Evolutionary conservation across 1,140 invertebrate species (phyloP), one percentile per base, ranked within the genome.

Genomic region (Medauroidea extradentata): DNA sequence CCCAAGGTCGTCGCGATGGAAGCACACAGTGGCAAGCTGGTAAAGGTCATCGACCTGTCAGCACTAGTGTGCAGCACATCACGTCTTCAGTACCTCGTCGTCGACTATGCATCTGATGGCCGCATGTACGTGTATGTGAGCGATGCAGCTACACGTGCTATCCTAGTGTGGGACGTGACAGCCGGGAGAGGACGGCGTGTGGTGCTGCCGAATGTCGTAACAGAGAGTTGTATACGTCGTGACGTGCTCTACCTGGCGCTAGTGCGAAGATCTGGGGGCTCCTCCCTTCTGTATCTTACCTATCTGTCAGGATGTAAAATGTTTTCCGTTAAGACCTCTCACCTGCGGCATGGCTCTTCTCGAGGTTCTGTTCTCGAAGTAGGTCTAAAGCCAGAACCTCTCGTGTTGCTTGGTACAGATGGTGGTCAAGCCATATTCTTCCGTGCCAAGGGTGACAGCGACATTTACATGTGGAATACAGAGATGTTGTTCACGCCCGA

Each of bases 1-100:
- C 84, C 86, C 0, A 89, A 87, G 71, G 78, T 88, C 18, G 78
- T 86, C 8, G 83, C 79, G n/a, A 75, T 87, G 46, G 78, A 80
- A 61, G 73, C 81, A 0, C 73, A 79, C 43, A 79, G 78, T 38
- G 78, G 78, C 27, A 83, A 84, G 72, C 71, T 86, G 25, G 76
- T 83, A 1, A 84, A 83, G 66, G 73, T 71, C 24, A 76, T 88
- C 34, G 80, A 85, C 60, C 67, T 88, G 11, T 78, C 76, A 13
- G 64, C 75, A 5, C 69, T 84, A 23, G 73, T 80, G 0, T 77
- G 76, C 41, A 63, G 75, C 0, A 73, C 76, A 3, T 84, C 82
- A 11, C 75, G 82, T 39, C 70, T 87, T 18, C 85, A 88, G 65
- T 85, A 85, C 63, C 68, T 88, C n/a, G 71, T 80, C 0, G 77